These are phyloP conservation scores for Branchipolynoe longqiensis DNA, from an alignment of 2,888 invertebrate species.

Conservation along the genomic window DNA sequence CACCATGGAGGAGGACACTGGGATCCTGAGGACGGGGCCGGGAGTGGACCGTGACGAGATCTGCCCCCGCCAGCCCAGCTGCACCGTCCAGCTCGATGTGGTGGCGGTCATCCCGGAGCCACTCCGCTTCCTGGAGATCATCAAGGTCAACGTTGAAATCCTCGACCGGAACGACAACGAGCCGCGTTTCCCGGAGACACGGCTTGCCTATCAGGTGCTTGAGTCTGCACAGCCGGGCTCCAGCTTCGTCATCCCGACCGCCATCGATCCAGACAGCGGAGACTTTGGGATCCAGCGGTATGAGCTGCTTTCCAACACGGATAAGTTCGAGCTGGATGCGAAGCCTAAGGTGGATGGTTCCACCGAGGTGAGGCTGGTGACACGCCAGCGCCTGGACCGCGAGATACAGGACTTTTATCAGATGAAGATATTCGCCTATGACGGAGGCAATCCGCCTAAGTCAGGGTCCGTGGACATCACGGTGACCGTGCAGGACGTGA, in stretches of 20 bases:
- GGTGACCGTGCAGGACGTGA: constrained; percentile 65
- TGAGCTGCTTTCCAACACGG: constrained; percentile 60
- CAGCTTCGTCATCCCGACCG: constrained; percentile 65
- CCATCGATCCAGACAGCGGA: constrained; percentile 66
- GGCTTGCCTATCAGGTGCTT: constrained; percentile 61
- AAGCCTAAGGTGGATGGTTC: constrained; percentile 63
- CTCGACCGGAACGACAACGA: constrained; percentile 68
- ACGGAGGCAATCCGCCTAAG: constrained; percentile 81
- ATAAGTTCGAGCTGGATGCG: constrained; percentile 62
- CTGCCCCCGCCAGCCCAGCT: constrained; percentile 63
- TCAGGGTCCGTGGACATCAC: constrained; percentile 65
- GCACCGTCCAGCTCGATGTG: constrained; percentile 64
- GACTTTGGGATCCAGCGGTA: constrained; percentile 64
- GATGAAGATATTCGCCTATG: constrained; percentile 64
- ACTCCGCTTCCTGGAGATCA: constrained; percentile 62
- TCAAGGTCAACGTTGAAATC: constrained; percentile 66
- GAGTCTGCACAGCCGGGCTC: constrained; percentile 64
- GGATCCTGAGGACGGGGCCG: constrained; percentile 64
- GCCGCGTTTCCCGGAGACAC: constrained; percentile 63
- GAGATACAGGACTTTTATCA: constrained; percentile 63
- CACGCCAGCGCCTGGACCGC: constrained; percentile 65
- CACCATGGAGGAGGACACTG: constrained; percentile 64
- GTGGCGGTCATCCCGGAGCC: constrained; percentile 63
- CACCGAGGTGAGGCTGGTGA: constrained; percentile 64
- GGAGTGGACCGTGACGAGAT: constrained; percentile 67